phyloP scores from a whole-genome alignment of 2,888 invertebrate genomes.

The Xestia sexstrigata region DNA sequence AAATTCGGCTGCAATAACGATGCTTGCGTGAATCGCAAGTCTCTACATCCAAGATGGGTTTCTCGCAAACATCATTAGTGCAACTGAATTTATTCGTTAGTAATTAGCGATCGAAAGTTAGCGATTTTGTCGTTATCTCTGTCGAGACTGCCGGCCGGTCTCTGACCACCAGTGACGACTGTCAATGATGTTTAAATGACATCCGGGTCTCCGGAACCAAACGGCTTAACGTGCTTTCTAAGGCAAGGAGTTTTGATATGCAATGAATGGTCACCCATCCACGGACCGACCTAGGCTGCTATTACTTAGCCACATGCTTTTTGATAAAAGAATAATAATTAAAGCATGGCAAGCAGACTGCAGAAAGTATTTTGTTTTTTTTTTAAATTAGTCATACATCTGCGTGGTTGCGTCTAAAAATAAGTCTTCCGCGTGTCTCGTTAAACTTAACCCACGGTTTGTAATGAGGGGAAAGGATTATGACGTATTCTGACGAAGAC shows the following conservation, averaged over 20 bases:
- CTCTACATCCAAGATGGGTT: too few species aligned
- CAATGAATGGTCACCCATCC: not conserved
- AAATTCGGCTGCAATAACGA: too few species aligned
- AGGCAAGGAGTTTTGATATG: not conserved
- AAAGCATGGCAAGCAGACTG: conserved; percentile 5
- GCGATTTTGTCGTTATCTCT: too few species aligned
- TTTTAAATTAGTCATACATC: conserved; percentile 45
- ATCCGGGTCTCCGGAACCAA: too few species aligned
- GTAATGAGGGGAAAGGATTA: conserved; percentile 4
- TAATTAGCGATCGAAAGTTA: too few species aligned
- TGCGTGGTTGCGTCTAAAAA: conserved; percentile 35
- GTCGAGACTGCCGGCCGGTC: too few species aligned
- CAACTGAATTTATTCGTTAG: too few species aligned
- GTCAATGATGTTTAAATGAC: not conserved
- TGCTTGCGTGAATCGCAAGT: too few species aligned
- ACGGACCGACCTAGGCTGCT: not conserved
- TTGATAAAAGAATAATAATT: not conserved
- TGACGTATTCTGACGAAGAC: not conserved
- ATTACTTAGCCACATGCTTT: not conserved
- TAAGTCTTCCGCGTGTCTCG: conserved; percentile 31
- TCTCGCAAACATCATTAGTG: too few species aligned
- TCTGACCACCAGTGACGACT: not conserved
- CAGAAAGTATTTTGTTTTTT: conserved; percentile 30
- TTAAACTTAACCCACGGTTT: conserved; percentile 40
- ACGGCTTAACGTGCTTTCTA: not conserved